Percentiles rank a stretch among this genome's conserved stretches.
Conservation (phyloP, 2,113 vertebrate genomes). For the Pseudonaja textilis region DNA sequence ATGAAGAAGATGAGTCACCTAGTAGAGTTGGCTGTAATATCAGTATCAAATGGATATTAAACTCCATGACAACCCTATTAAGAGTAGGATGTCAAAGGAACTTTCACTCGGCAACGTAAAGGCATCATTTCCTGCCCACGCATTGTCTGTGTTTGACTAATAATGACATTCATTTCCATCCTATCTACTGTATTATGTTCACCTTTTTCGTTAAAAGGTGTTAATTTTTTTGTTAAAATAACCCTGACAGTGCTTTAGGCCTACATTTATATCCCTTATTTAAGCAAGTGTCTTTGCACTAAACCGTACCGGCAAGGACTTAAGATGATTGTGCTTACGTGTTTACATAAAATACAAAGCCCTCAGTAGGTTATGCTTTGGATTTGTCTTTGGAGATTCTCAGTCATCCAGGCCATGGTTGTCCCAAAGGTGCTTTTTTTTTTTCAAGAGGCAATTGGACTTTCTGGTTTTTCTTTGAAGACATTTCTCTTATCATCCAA, state of each 20-base stretch:
- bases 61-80: constrained; percentile 40
- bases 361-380: background rate
- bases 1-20: constrained; percentile 30
- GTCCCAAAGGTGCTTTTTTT: too few species aligned
- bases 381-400: background rate
- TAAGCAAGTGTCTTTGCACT: background rate
- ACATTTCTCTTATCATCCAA: too few species aligned
- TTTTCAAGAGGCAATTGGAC: too few species aligned
- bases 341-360: background rate
- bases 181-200: background rate
- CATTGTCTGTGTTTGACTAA: constrained; percentile 14
- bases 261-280: constrained; percentile 11
- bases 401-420: too few species aligned
- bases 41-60: constrained; percentile 29
- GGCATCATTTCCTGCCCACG: background rate
- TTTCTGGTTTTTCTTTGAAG: too few species aligned
- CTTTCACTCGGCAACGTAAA: constrained; percentile 20
- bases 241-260: background rate
- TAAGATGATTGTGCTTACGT: background rate
- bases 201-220: background rate
- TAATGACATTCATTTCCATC: constrained; percentile 32
- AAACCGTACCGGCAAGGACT: background rate
- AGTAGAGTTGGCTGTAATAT: constrained; percentile 38
- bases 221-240: constrained; percentile 7
- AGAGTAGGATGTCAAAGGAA: constrained; percentile 10